Evolutionary conservation across 2,113 vertebrate genomes (phyloP).

Genomic region (Ceyx melanurus): DNA sequence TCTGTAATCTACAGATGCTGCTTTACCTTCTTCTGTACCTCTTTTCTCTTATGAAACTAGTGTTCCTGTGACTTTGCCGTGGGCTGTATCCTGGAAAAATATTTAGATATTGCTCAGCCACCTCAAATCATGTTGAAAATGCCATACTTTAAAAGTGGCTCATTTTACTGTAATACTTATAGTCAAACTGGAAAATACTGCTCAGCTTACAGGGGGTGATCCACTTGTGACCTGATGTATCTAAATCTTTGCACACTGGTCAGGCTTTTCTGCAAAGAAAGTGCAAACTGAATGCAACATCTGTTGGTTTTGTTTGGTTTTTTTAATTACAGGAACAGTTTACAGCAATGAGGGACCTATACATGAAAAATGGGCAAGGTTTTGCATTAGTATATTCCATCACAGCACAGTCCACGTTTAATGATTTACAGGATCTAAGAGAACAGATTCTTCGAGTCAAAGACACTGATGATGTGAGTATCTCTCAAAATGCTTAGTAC

Average conservation of each 20-base stretch:
- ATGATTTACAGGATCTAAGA: conserved; percentile 85
- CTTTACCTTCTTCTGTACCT: neutral
- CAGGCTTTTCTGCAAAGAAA: neutral
- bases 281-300: neutral
- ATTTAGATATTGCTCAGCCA: neutral
- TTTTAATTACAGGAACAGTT: conserved; percentile 80
- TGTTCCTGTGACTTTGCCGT: neutral
- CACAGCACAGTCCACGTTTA: conserved; percentile 87
- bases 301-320: neutral
- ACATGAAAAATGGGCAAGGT: conserved; percentile 88
- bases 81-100: no score
- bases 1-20: neutral
- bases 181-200: neutral
- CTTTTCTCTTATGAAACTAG: neutral
- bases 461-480: conserved; percentile 86
- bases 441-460: conserved; percentile 88
- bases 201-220: neutral
- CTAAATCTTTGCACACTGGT: no score
- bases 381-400: conserved; percentile 89
- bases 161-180: neutral
- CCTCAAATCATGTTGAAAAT: neutral
- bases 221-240: neutral
- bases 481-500: neutral
- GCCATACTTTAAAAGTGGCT: neutral
- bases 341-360: conserved; percentile 87